These are phyloP conservation scores for Synanthedon andrenaeformis DNA, from an alignment of 2,888 invertebrate species.

Conservation along the genomic window DNA sequence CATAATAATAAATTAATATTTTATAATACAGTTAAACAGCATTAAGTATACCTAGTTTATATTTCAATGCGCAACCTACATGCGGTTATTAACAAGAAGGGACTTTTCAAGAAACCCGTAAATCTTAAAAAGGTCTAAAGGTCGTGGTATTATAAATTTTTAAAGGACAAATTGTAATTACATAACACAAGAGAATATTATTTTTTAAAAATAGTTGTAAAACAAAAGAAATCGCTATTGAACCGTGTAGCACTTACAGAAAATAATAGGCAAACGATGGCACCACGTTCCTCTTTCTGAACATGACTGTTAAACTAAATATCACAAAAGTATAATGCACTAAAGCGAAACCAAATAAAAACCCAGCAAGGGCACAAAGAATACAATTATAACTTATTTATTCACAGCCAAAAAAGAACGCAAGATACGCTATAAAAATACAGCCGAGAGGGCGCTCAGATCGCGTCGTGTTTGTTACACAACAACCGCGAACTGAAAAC, in stretches of 20 bases:
- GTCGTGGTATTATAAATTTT: too few species aligned
- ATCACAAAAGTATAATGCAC: slow-evolving; percentile 1
- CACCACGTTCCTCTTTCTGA: slow-evolving; percentile 46
- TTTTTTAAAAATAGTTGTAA: too few species aligned
- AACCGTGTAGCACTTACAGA: slow-evolving; percentile 31
- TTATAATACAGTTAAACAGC: too few species aligned
- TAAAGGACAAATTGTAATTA: too few species aligned
- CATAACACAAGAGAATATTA: too few species aligned
- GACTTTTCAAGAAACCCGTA: too few species aligned
- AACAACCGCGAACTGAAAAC: slow-evolving; percentile 25
- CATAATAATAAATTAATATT: too few species aligned
- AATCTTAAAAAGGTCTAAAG: too few species aligned
- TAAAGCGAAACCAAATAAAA: slow-evolving; percentile 6
- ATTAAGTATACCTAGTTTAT: too few species aligned
- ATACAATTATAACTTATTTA: slow-evolving; percentile 22
- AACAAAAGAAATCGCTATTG: too few species aligned
- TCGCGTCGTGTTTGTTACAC: slow-evolving; percentile 2
- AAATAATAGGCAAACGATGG: slow-evolving; percentile 42
- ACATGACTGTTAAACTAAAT: slow-evolving; percentile 23
- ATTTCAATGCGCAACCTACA: too few species aligned
- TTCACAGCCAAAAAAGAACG: slow-evolving; percentile 7
- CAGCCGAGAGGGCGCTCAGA: slow-evolving; percentile 7
- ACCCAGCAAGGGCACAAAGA: slow-evolving; percentile 3
- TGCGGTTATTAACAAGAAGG: too few species aligned
- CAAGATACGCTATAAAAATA: slow-evolving; percentile 8